Percentiles rank a stretch among this genome's conserved stretches.
Evolutionary conservation across 2,113 vertebrate genomes (phyloP).

Genomic region (Aleadryas rufinucha): DNA sequence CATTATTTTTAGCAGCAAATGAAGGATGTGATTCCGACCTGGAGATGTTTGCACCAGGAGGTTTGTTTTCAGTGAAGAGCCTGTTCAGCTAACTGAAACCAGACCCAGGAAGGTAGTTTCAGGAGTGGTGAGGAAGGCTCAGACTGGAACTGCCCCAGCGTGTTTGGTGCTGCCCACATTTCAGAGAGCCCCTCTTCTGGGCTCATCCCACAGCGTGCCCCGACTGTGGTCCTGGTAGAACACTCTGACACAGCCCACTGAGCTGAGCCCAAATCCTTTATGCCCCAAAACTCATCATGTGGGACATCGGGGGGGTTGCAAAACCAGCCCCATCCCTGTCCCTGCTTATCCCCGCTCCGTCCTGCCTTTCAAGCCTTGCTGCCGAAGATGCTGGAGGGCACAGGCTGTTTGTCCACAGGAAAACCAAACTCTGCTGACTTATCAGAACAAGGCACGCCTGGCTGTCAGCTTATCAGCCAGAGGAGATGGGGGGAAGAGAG

Average conservation of each 20-base stretch:
- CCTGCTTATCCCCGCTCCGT: not conserved
- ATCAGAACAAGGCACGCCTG: not conserved
- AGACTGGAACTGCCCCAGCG: not conserved
- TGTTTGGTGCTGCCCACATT: not conserved
- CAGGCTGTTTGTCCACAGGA: fast-evolving
- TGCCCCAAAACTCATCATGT: fast-evolving
- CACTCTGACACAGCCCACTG: not conserved
- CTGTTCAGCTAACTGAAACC: not conserved
- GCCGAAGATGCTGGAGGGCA: not conserved
- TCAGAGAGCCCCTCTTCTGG: not conserved
- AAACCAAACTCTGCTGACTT: conserved; percentile 23
- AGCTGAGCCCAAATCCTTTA: not conserved
- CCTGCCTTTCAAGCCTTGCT: conserved; percentile 17
- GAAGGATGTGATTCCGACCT: not conserved
- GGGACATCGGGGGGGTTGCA: not conserved
- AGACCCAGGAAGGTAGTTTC: fast-evolving
- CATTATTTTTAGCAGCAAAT: conserved; percentile 45
- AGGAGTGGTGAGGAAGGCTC: not conserved
- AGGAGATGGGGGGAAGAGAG: fast-evolving
- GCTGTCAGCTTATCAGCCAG: not conserved
- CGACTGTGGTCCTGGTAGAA: fast-evolving
- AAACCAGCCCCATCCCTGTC: not conserved
- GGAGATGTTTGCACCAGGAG: not conserved
- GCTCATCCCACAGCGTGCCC: not conserved
- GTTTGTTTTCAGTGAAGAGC: not conserved